Conservation (phyloP, 2,797 vertebrate species). For the Amphiprion clarkii region DNA sequence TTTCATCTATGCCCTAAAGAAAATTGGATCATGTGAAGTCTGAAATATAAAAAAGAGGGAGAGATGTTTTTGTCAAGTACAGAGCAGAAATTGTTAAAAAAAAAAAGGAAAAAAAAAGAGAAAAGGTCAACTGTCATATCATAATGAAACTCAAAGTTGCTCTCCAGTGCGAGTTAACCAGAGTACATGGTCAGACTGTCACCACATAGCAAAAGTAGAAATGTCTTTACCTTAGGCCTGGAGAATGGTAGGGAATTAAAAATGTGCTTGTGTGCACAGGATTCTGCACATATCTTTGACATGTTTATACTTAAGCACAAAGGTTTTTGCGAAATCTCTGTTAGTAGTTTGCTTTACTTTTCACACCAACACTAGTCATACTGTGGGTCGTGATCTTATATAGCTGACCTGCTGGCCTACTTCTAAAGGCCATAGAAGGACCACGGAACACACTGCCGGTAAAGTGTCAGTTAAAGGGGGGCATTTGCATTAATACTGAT, state of each 20-base stretch:
- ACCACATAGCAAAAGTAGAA: neutral
- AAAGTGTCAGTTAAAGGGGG: neutral
- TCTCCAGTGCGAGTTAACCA: neutral
- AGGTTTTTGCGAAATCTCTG: neutral
- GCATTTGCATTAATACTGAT: neutral
- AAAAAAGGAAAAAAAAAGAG: too few species aligned
- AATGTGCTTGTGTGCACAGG: neutral
- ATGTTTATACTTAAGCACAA: slow-evolving; percentile 2
- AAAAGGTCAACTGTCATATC: neutral
- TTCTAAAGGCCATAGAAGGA: slow-evolving; percentile 24
- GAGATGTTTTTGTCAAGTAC: neutral
- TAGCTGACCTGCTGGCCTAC: slow-evolving; percentile 53
- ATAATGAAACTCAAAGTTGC: neutral
- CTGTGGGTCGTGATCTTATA: slow-evolving; percentile 25
- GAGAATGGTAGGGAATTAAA: neutral
- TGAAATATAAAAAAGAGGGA: neutral
- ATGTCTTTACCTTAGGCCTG: too few species aligned
- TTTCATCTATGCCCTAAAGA: slow-evolving; percentile 41
- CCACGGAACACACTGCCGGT: neutral
- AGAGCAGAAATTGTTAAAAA: neutral
- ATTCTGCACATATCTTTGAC: neutral
- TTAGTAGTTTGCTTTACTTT: slow-evolving; percentile 11
- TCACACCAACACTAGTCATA: slow-evolving; percentile 5
- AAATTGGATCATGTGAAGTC: slow-evolving; percentile 48
- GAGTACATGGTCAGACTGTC: neutral